Conservation (phyloP, 2,888 invertebrate genomes). For the Drosophila anomalipes region DNA sequence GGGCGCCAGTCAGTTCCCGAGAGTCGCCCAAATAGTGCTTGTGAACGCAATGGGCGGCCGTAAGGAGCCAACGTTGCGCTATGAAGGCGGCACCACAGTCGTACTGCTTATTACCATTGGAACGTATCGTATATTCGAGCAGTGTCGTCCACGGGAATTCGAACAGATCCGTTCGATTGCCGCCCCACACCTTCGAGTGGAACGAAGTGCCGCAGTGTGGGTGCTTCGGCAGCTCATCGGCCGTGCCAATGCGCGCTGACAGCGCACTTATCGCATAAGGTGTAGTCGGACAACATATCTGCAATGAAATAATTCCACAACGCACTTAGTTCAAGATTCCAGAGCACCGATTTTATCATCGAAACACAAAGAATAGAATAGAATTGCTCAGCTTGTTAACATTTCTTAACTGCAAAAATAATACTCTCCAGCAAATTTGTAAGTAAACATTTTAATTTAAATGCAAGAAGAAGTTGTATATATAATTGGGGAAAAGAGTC, state of each 20-base stretch:
- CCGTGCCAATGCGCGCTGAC: constrained; percentile 19
- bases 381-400: neutral
- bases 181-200: constrained; percentile 49
- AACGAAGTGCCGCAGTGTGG: constrained; percentile 64
- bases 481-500: neutral
- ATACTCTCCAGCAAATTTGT: neutral
- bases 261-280: constrained; percentile 40
- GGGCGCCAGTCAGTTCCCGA: constrained; percentile 86
- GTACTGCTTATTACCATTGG: constrained; percentile 86
- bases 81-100: constrained; percentile 87
- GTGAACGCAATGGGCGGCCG: constrained; percentile 79
- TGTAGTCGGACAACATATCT: constrained; percentile 63
- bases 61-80: constrained; percentile 66
- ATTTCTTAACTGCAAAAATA: neutral
- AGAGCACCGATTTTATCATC: neutral
- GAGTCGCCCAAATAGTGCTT: constrained; percentile 86
- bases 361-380: neutral
- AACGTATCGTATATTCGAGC: constrained; percentile 66
- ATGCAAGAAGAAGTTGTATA: neutral
- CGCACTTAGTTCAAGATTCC: neutral
- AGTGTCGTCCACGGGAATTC: constrained; percentile 68
- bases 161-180: constrained; percentile 32
- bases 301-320: neutral
- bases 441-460: neutral
- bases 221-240: constrained; percentile 54